Evolutionary conservation across 2,888 invertebrate genomes (phyloP).

Genomic region (Acholoe squamosa): DNA sequence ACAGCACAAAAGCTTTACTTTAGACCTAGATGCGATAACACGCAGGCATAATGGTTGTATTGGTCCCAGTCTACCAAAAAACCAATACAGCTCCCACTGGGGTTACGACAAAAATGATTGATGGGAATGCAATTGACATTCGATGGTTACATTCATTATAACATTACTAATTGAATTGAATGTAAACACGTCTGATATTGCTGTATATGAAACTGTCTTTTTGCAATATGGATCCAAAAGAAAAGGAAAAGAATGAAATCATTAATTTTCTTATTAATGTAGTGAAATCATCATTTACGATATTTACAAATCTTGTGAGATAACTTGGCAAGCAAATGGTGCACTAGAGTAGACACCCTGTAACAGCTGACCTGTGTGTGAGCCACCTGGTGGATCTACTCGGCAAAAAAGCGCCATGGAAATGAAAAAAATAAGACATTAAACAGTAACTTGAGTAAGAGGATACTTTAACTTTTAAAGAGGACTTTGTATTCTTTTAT

Average conservation of each 20-base stretch:
- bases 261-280: background rate
- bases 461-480: background rate
- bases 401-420: slow-evolving; percentile 57
- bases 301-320: slow-evolving; percentile 43
- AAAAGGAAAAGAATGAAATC: background rate
- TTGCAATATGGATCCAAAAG: slow-evolving; percentile 21
- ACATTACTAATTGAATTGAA: slow-evolving; percentile 40
- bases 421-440: slow-evolving; percentile 58
- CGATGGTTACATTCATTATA: slow-evolving; percentile 9
- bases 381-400: slow-evolving; percentile 54
- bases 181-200: background rate
- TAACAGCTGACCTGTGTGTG: slow-evolving; percentile 60
- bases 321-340: slow-evolving; percentile 53
- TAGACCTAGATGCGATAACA: background rate
- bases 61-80: background rate
- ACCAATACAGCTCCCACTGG: slow-evolving; percentile 46
- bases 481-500: background rate
- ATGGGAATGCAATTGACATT: background rate
- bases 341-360: slow-evolving; percentile 57
- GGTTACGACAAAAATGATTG: slow-evolving; percentile 49
- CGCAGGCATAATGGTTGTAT: slow-evolving; percentile 13
- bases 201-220: slow-evolving; percentile 11
- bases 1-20: slow-evolving; percentile 34
- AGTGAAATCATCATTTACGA: slow-evolving; percentile 5
- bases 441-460: slow-evolving; percentile 18